Percentiles rank a stretch among this genome's conserved stretches.
These are phyloP conservation scores for Girardia tigrina DNA, from an alignment of 2,888 invertebrate genomes.

Conservation along the genomic window DNA sequence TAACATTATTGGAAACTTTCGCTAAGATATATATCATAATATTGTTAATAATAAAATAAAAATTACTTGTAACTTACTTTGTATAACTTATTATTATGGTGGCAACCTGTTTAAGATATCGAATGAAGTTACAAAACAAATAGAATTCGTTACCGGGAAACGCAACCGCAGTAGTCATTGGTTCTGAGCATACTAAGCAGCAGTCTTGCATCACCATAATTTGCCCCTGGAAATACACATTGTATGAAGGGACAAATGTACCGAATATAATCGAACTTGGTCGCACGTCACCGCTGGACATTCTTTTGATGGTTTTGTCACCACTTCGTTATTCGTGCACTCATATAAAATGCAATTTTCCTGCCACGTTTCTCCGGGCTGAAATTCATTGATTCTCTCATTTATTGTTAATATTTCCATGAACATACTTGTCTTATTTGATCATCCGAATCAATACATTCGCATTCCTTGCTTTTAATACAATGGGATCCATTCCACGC, in stretches of 20 bases:
- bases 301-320: not conserved
- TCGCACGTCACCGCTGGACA: conserved; percentile 21
- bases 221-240: too few relatives aligned
- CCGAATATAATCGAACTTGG: too few relatives aligned
- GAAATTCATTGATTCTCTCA: not conserved
- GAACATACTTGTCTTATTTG: conserved; percentile 18
- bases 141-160: not conserved
- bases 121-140: too few relatives aligned
- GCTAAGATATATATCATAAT: too few relatives aligned
- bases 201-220: not conserved
- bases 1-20: too few relatives aligned
- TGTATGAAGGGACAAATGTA: too few relatives aligned
- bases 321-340: conserved; percentile 8
- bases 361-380: conserved; percentile 11
- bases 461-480: not conserved
- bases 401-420: not conserved
- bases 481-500: conserved; percentile 26
- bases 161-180: not conserved
- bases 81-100: not conserved
- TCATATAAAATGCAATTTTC: conserved; percentile 9
- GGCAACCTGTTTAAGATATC: not conserved
- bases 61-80: not conserved
- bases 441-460: conserved; percentile 18
- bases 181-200: not conserved
- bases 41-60: too few relatives aligned